phyloP scores from a whole-genome alignment of 1,140 invertebrate genomes.

The Oncopeltus fasciatus region DNA sequence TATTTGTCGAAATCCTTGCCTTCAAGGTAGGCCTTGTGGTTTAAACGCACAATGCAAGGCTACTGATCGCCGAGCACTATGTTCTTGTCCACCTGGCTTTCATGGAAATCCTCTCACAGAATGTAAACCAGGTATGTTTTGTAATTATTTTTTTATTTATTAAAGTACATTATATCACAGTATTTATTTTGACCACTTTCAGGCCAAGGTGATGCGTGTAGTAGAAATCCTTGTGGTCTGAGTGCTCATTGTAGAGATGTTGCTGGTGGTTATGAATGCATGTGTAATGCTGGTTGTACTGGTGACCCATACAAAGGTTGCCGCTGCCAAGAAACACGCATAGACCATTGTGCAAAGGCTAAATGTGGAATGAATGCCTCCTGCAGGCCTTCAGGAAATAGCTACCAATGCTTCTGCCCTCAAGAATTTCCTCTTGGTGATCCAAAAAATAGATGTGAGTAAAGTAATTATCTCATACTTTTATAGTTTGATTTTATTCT shows the following conservation, averaged over 20 bases:
- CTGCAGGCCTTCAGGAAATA: slow-evolving; percentile 45
- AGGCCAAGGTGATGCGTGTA: slow-evolving; percentile 43
- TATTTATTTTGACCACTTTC: not conserved
- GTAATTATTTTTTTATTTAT: not conserved
- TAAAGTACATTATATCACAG: not conserved
- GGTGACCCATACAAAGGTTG: slow-evolving; percentile 70
- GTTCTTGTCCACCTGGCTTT: slow-evolving; percentile 71
- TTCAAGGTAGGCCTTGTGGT: slow-evolving; percentile 59
- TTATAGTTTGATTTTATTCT: not conserved
- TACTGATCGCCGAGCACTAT: slow-evolving; percentile 54
- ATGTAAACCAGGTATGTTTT: slow-evolving; percentile 44
- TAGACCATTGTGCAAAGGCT: slow-evolving; percentile 46
- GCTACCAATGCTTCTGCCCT: slow-evolving; percentile 71
- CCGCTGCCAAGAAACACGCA: slow-evolving; percentile 43
- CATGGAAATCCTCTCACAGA: slow-evolving; percentile 66
- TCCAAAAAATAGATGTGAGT: slow-evolving; percentile 67
- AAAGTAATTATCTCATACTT: not conserved
- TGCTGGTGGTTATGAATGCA: slow-evolving; percentile 52
- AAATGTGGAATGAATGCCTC: slow-evolving; percentile 68
- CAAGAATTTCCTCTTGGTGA: slow-evolving; percentile 64
- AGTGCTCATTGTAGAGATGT: slow-evolving; percentile 67
- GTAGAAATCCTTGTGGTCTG: slow-evolving; percentile 66
- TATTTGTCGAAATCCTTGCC: slow-evolving; percentile 70
- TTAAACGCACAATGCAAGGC: slow-evolving; percentile 75
- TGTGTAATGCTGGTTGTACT: slow-evolving; percentile 58